Base-by-base conservation (phyloP, 2,888 invertebrate genomes). In the Ceraclea dissimilis region DNA sequence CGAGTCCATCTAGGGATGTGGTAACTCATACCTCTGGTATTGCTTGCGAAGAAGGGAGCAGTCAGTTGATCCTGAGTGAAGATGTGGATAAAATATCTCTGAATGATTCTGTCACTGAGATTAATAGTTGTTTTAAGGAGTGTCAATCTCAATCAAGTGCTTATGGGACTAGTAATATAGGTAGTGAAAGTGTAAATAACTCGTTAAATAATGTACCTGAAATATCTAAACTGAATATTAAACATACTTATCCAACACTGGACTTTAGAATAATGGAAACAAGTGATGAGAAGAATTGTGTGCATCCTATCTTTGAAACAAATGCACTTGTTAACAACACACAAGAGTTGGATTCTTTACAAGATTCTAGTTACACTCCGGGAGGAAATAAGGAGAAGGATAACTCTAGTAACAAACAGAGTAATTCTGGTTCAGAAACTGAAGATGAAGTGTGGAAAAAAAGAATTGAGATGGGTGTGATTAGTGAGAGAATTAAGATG, bases 391-490 rank as follows among this genome's bases (percentile, higher is more conserved):
- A 39, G 13, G 8, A 31, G 11, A 31, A 11, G 8, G 39, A 39
- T n/a, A 39, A 5, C 16, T 39, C 39, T n/a, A 39, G 39, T 13
- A 8, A n/a, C 16, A 39, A 39, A 13, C 39, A 13, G 8, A 39
- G 66, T 11, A 72, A 76, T 61, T 80, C 80, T 2, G 79, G 76
- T 39, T 81, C 82, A 33, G 82, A 82, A 65, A 81, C 82, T 1
- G 83, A 83, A 66, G 83, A 83, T 60, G 83, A 83, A 64, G 79
- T 79, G 58, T 82, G 82, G 81, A 71, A 78, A 44, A 75, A 73
- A 47, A 74, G 80, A 61, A 78, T 83, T 26, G 83, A 83, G 67
- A 70, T 79, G 21, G 80, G 80, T 1, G 79, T 76, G 47, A 79
- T 79, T 57, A 76, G 81, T 0, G 82, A 82, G 65, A 82, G 83